Evolutionary conservation across 2,113 vertebrate species (phyloP).

Genomic region (Sialia sialis): DNA sequence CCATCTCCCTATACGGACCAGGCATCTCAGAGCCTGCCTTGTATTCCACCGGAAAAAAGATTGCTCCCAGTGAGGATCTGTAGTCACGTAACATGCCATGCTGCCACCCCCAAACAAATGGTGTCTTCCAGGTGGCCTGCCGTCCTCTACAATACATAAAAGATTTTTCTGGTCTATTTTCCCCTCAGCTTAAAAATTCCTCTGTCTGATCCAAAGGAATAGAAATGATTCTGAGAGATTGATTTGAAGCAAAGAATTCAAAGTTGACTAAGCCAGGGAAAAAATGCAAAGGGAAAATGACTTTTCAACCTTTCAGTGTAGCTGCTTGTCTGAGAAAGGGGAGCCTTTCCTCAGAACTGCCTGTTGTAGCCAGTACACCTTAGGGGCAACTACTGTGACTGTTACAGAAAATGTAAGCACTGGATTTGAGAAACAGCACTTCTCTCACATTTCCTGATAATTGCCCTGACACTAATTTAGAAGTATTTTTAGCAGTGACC

Average conservation of each 20-base stretch:
- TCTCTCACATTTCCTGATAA: neutral
- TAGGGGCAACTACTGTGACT: neutral
- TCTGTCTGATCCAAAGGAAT: neutral
- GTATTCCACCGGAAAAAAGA: neutral
- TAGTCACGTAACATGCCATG: neutral
- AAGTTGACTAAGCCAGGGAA: neutral
- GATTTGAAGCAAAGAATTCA: neutral
- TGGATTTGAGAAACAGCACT: neutral
- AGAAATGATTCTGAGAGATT: neutral
- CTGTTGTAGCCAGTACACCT: neutral
- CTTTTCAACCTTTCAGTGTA: neutral
- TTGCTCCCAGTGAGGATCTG: neutral
- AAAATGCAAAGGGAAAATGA: neutral
- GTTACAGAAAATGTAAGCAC: neutral
- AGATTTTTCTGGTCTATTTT: neutral
- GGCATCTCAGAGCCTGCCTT: neutral
- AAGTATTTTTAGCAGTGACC: neutral
- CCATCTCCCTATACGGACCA: neutral
- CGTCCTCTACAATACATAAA: neutral
- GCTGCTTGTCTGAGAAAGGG: neutral
- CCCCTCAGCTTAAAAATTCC: neutral
- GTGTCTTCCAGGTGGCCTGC: neutral
- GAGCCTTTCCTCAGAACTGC: neutral
- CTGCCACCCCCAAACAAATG: neutral
- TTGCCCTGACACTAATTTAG: accelerated